Base-by-base conservation (phyloP, 2,888 invertebrate species). In the Aspidiotus rigidus region DNA sequence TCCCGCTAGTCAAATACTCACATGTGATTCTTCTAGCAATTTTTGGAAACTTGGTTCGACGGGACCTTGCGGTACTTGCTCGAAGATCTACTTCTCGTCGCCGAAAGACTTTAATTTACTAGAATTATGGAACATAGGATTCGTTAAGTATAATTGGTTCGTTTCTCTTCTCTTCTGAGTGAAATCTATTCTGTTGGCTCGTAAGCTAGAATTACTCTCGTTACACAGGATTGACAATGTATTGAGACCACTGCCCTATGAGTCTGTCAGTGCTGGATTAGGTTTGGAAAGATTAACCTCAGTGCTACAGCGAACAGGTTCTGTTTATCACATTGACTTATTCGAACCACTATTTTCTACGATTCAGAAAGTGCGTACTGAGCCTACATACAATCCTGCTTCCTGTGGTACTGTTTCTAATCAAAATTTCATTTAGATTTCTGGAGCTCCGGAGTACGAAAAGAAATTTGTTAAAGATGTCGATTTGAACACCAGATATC, bases 41-140 rank as follows among this genome's bases (percentile, higher is more conserved):
- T 97, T 98, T 79, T 98, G 97, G 97, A 95, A 96, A 81, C 97
- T 98, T 97, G 95, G 93, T 0, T 75, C 82, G 1, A 85, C 84
- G 0, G 97, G 97, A 0, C 97, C 97, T 0, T 97, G 97, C 79
- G 97, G 97, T 0, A 93, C 94, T 0, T 94, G 93, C 77, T 93
- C 97, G 0, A 97, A 98, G 82, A 94, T 98, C 74, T 13, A 49
- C 13, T 49, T 39, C n/a, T 67, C 67, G 10, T 76, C 77, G 2
- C 79, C 82, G 0, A 83, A 84, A 53, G 79, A 81, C 0, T 77
- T 77, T 1, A 80, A 81, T 73, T 83, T 95, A 39, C 89, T 90
- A 7, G 97, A 98, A 80, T 83, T 98, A 64, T 98, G 97, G 97
- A 98, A 98, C 79, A 82, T 97, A 60, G 97, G 97, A 16, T 97